phyloP scores from a whole-genome alignment of 2,888 invertebrate species.

The Autographa pulchrina region DNA sequence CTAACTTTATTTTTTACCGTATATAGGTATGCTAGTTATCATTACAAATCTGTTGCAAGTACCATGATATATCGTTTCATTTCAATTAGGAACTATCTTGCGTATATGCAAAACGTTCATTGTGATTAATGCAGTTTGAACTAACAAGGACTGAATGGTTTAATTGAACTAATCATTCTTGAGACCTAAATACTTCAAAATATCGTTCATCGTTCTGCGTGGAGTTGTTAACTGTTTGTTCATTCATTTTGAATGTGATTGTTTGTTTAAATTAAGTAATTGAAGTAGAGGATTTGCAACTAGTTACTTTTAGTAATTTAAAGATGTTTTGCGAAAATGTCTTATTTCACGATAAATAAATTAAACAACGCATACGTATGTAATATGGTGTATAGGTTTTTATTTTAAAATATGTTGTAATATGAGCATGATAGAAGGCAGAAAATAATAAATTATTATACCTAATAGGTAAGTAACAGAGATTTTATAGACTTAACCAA shows the following conservation, averaged over 20 bases:
- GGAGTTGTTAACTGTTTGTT: conserved; percentile 6
- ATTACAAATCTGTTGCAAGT: not conserved
- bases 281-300: not conserved
- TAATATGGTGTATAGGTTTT: too few relatives aligned
- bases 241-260: not conserved
- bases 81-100: conserved; percentile 27
- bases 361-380: too few relatives aligned
- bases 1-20: too few relatives aligned
- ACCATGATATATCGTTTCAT: conserved; percentile 14
- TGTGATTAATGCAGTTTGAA: conserved; percentile 36
- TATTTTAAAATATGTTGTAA: too few relatives aligned
- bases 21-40: not conserved
- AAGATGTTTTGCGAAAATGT: too few relatives aligned
- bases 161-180: conserved; percentile 52
- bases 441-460: too few relatives aligned
- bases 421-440: too few relatives aligned
- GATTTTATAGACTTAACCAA: not conserved
- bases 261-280: not conserved
- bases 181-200: conserved; percentile 20
- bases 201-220: conserved; percentile 14
- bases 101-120: conserved; percentile 54
- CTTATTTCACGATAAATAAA: too few relatives aligned
- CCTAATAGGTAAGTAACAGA: too few relatives aligned
- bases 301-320: too few relatives aligned
- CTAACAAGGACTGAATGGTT: not conserved